Percentiles rank a stretch among this genome's conserved stretches.
Evolutionary conservation across 2,888 invertebrate genomes (phyloP).

Genomic region (Chorisops tibialis): DNA sequence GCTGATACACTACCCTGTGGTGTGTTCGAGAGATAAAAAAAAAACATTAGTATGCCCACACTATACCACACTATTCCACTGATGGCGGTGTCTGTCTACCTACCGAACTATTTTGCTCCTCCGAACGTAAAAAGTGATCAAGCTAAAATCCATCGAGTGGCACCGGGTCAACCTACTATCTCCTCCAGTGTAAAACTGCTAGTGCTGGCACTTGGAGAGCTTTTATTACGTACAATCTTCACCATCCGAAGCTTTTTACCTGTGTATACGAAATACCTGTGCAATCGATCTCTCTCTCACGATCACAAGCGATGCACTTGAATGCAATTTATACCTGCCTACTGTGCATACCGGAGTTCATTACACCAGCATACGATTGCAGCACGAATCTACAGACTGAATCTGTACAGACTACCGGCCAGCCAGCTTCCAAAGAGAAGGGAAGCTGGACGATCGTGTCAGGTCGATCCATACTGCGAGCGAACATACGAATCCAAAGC

Average conservation of each 20-base stretch:
- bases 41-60: no score
- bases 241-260: conserved; percentile 1
- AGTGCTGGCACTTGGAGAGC: background rate
- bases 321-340: conserved; percentile 3
- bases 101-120: no score
- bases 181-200: background rate
- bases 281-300: conserved; percentile 22
- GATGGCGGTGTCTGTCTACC: no score
- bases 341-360: background rate
- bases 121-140: no score
- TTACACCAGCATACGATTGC: conserved; percentile 14
- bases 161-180: background rate
- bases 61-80: no score
- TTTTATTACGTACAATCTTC: no score
- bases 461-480: background rate
- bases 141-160: no score
- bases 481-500: no score
- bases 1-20: no score
- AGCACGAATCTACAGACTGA: no score
- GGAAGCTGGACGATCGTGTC: conserved; percentile 10
- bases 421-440: conserved; percentile 10
- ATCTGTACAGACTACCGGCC: no score
- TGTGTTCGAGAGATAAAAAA: no score
- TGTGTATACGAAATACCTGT: background rate
- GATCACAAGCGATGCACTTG: conserved; percentile 18